Evolutionary conservation across 2,888 invertebrate species (phyloP), one percentile per base, ranked within the genome.

Genomic region (Trissoscelio sp.): DNA sequence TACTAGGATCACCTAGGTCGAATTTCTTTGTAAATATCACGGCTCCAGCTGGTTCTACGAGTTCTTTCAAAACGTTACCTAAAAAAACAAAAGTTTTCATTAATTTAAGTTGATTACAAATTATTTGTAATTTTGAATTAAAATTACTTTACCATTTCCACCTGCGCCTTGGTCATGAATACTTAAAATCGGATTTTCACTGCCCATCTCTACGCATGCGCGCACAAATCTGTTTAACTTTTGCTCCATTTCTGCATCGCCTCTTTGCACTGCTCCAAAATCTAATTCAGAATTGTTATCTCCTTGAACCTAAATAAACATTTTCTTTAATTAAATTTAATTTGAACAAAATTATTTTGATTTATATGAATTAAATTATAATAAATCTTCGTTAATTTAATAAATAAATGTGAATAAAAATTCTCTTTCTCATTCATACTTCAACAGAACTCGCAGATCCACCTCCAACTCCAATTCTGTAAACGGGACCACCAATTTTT

Each of bases 121-220:
- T n/a, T n/a, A n/a, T n/a, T n/a, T n/a, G n/a, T n/a, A n/a, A n/a
- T n/a, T n/a, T n/a, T n/a, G n/a, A n/a, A 31, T 11, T n/a, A n/a
- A 11, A 37, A 14, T 12, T 1, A 4, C 5, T 51, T 75, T 87
- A 92, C 93, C 97, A 89, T 97, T 97, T 24, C 99, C 99, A n/a
- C 99, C 99, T 6, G 99, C 99, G 16, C 99, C 99, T 93, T 99
- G 99, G 92, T 99, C 99, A 90, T 99, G 99, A 86, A 99, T 99
- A 93, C 98, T 96, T 86, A 93, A 93, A 86, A 99, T 98, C 1
- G 99, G 99, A 92, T 99, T 98, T 11, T 93, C 92, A 0, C 94
- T 93, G 0, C 94, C 94, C 89, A 96, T 92, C 92, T 99, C 99
- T 31, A 97, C 92, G 88, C 99, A 99, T 0, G 97, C 96, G 82